A percentile compares a stretch with the other conserved stretches of the same genome.
Conservation (phyloP, 2,113 vertebrate species). For the Mormyrus lacerda region DNA sequence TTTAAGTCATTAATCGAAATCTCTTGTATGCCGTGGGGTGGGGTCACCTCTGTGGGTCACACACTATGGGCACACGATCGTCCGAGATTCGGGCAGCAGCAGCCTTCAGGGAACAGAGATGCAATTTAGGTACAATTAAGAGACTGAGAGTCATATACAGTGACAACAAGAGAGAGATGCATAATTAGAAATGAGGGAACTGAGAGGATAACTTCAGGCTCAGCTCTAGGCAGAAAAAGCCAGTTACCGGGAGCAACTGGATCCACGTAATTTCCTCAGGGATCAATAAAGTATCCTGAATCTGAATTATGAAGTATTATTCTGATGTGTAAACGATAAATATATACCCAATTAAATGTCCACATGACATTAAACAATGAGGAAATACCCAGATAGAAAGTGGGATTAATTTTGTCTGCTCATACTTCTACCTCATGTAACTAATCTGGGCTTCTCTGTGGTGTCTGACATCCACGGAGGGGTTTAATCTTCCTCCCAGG, state of each 20-base stretch:
- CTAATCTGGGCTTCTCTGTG: not conserved
- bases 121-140: not conserved
- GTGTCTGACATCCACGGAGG: not conserved
- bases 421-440: not conserved
- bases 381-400: not conserved
- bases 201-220: not conserved
- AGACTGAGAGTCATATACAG: not conserved
- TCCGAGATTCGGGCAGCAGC: not conserved
- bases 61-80: too few species aligned
- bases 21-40: not conserved
- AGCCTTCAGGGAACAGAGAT: not conserved
- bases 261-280: too few species aligned
- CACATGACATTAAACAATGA: not conserved
- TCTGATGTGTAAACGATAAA: not conserved
- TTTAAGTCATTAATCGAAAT: not conserved
- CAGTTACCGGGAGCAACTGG: too few species aligned
- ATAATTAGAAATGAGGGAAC: not conserved
- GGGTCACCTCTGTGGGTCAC: not conserved
- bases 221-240: not conserved
- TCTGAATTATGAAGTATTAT: not conserved
- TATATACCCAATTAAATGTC: not conserved
- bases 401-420: not conserved
- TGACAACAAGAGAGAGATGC: not conserved
- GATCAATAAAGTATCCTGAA: too few species aligned
- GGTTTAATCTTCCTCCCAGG: not conserved